Conservation (phyloP, 2,113 vertebrate genomes). For the Colossoma macropomum region DNA sequence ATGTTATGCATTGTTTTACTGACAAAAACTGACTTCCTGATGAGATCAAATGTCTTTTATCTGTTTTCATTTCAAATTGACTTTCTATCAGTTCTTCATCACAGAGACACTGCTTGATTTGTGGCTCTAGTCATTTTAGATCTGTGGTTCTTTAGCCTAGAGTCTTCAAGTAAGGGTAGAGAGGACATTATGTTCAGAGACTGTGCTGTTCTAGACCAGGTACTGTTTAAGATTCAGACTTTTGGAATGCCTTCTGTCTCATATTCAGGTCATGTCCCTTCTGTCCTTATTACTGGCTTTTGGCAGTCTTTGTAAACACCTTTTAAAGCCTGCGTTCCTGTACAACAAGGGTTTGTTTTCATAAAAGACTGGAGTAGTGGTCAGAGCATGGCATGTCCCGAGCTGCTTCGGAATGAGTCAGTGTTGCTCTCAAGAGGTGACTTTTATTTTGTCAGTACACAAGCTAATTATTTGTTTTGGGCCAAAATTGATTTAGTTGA, state of each 20-base stretch:
- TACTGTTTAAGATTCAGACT: not conserved
- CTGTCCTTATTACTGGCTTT: conserved; percentile 38
- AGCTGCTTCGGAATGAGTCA: not conserved
- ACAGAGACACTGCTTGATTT: no score
- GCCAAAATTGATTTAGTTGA: conserved; percentile 16
- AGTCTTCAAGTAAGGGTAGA: not conserved
- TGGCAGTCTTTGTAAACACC: not conserved
- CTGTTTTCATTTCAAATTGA: no score
- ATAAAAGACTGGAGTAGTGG: conserved; percentile 2
- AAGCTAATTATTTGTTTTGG: not conserved
- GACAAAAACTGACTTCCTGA: no score
- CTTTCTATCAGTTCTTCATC: no score
- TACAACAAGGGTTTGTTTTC: conserved; percentile 22
- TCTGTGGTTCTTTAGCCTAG: not conserved
- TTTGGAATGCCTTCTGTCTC: not conserved
- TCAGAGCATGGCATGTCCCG: not conserved
- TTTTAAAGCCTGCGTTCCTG: not conserved
- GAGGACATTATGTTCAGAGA: not conserved
- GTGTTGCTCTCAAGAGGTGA: not conserved
- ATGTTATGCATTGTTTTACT: no score
- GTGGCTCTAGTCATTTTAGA: no score
- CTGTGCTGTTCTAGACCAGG: not conserved
- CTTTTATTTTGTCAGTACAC: conserved; percentile 12
- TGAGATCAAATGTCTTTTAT: no score
- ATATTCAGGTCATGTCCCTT: conserved; percentile 32